phyloP scores from a whole-genome alignment of 2,113 vertebrate species.

The Cavia porcellus region DNA sequence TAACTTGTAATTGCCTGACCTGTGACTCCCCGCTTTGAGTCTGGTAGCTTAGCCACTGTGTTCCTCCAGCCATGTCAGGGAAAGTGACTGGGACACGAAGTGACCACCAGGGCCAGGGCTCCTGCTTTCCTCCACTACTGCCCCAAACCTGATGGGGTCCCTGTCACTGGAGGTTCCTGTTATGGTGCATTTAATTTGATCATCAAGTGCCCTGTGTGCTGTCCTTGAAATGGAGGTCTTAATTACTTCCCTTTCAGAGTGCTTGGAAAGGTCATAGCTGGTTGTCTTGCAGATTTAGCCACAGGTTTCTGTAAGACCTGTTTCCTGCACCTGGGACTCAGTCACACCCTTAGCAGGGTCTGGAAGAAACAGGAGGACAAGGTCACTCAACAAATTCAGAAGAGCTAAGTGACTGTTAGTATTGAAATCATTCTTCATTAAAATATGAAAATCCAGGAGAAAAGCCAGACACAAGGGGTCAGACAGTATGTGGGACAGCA shows the following conservation, averaged over 20 bases:
- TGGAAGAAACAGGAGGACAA: slow-evolving; percentile 20
- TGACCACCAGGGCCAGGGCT: background rate
- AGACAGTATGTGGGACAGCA: background rate
- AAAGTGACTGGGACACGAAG: background rate
- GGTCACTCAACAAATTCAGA: background rate
- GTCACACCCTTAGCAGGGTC: background rate
- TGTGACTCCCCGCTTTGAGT: background rate
- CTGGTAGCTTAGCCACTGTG: background rate
- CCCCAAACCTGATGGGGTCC: background rate
- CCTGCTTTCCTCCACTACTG: background rate
- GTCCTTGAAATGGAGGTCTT: slow-evolving; percentile 54
- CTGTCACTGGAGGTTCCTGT: background rate
- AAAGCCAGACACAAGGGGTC: background rate
- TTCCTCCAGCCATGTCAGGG: background rate
- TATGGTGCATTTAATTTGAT: slow-evolving; percentile 46
- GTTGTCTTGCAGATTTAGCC: background rate
- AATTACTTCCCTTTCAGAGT: background rate
- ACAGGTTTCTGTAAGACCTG: too few relatives aligned
- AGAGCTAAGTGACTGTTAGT: background rate
- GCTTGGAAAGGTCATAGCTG: background rate
- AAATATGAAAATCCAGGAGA: slow-evolving; percentile 10
- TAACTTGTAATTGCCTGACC: background rate
- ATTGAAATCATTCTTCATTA: slow-evolving; percentile 32
- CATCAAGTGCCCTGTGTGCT: background rate
- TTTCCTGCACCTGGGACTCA: background rate